A percentile compares a stretch with the other conserved stretches of the same genome.
phyloP scores from a whole-genome alignment of 1,140 invertebrate species.

The Pseudomyrmex cubaensis region DNA sequence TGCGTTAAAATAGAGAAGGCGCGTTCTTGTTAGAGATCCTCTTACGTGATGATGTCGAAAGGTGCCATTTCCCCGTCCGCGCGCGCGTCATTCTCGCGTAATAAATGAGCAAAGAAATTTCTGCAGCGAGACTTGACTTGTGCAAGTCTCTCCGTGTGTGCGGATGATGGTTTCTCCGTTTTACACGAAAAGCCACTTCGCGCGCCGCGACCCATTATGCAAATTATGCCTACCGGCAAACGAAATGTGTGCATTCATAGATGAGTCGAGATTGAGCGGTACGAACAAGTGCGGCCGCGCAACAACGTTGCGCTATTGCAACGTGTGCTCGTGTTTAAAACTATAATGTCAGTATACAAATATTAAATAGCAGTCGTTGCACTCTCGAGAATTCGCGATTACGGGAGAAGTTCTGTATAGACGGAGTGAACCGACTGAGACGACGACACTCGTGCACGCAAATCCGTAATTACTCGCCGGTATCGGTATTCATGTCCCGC shows the following conservation, averaged over 20 bases:
- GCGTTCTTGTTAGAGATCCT: slow-evolving; percentile 32
- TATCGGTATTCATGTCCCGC: not conserved
- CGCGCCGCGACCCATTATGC: slow-evolving; percentile 67
- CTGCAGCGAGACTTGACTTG: not conserved
- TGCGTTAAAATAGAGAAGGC: not conserved
- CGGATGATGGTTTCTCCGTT: slow-evolving; percentile 10
- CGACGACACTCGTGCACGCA: not conserved
- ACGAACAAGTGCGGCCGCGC: not conserved
- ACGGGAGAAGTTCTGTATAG: not conserved
- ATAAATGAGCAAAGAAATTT: slow-evolving; percentile 28
- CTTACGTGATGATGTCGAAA: slow-evolving; percentile 23
- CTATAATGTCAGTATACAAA: too few relatives aligned
- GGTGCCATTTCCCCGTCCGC: slow-evolving; percentile 12
- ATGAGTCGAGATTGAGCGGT: not conserved
- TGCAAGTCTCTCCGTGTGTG: not conserved
- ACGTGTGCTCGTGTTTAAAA: too few relatives aligned
- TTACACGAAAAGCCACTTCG: slow-evolving; percentile 70
- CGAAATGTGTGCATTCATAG: slow-evolving; percentile 21
- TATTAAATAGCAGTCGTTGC: not conserved
- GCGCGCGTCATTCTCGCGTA: not conserved
- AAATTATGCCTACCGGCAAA: slow-evolving; percentile 62
- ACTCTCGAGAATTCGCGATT: not conserved
- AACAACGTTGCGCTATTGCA: too few relatives aligned
- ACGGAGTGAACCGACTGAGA: not conserved
- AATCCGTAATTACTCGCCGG: slow-evolving; percentile 15